These are phyloP conservation scores for Erinaceus europaeus DNA, from an alignment of 2,113 vertebrate genomes.

Conservation along the genomic window DNA sequence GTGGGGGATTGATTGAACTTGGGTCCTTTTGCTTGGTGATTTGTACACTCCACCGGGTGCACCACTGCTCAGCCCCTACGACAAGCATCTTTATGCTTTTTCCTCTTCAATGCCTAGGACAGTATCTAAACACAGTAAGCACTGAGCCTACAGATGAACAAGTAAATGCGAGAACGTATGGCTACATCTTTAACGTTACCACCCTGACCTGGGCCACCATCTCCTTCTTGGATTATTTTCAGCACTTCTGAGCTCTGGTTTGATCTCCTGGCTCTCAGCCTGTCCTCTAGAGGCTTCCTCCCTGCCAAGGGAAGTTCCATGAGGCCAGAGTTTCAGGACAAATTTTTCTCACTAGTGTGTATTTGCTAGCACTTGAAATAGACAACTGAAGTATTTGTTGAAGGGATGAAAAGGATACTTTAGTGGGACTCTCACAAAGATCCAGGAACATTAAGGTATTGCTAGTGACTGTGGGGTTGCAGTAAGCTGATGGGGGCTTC, in stretches of 20 bases:
- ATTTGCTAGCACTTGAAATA: background rate
- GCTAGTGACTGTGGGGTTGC: background rate
- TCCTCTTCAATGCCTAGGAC: background rate
- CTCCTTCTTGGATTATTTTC: background rate
- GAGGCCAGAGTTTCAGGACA: background rate
- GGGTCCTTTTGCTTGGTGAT: too few relatives aligned
- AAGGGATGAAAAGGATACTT: background rate
- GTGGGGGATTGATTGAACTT: too few relatives aligned
- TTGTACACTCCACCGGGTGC: too few relatives aligned
- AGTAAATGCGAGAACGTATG: background rate
- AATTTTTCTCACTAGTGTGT: background rate
- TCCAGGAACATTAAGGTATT: background rate
- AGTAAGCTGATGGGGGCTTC: too few relatives aligned
- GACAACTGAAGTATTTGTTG: background rate
- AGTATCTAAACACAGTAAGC: background rate
- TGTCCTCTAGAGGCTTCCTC: background rate
- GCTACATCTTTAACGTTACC: fast-evolving
- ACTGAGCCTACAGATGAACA: background rate
- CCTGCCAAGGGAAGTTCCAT: background rate
- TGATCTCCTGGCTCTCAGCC: background rate
- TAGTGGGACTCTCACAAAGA: background rate
- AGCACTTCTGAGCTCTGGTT: background rate
- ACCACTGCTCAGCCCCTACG: too few relatives aligned
- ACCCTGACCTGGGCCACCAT: background rate
- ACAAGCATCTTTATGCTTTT: background rate